Conservation (phyloP, 2,888 invertebrate species). For the Mylabris sibirica region DNA sequence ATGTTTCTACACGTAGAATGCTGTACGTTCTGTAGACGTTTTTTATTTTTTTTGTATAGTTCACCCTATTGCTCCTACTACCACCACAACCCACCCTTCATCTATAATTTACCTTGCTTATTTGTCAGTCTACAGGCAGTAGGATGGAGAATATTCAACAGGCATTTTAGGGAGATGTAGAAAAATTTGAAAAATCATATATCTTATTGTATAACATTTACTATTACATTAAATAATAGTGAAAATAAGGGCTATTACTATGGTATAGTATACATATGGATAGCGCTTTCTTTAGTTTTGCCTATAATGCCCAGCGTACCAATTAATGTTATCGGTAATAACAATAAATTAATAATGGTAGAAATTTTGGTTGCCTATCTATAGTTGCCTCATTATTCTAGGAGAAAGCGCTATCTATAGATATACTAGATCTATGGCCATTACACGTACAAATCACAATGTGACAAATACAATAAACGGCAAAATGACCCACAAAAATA, state of each 20-base stretch:
- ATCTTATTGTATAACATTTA: conserved; percentile 26
- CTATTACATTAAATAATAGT: no score
- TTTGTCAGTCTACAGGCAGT: background rate
- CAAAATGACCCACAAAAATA: background rate
- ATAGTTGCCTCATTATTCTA: no score
- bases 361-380: no score
- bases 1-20: background rate
- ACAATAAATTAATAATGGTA: no score
- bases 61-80: background rate
- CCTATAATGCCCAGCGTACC: no score
- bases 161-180: background rate
- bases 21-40: background rate
- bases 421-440: no score
- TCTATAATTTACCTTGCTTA: conserved; percentile 6
- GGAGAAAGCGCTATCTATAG: no score
- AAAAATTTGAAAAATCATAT: conserved; percentile 16
- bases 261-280: no score
- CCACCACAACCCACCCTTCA: background rate
- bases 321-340: no score
- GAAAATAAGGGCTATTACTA: no score
- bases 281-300: no score
- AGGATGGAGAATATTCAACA: conserved; percentile 4
- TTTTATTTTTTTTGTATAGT: no score
- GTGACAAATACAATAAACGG: background rate
- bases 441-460: background rate